A percentile compares a stretch with the other conserved stretches of the same genome.
phyloP scores from a whole-genome alignment of 2,888 invertebrate genomes.

The Linhomoeus sp. region DNA sequence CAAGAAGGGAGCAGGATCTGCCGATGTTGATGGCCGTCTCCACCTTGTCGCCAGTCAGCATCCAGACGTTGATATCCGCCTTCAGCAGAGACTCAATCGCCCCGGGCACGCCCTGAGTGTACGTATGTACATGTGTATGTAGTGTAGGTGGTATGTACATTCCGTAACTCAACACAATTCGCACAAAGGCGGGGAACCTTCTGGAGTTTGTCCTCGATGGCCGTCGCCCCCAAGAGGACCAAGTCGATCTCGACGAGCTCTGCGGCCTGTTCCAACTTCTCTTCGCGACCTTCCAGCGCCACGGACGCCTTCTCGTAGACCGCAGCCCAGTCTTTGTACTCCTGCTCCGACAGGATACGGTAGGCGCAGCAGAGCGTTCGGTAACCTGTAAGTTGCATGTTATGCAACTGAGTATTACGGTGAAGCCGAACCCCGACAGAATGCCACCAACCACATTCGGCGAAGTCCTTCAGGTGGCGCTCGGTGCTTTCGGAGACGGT shows the following conservation, averaged over 20 bases:
- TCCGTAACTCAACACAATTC: neutral
- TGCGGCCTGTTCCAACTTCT: conserved; percentile 72
- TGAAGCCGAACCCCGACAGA: too few species aligned
- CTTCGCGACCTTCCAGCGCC: conserved; percentile 58
- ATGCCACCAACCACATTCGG: too few species aligned
- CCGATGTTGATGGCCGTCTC: conserved; percentile 98
- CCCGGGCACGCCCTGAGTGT: conserved; percentile 53
- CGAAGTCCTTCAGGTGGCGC: conserved; percentile 66
- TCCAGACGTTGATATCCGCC: conserved; percentile 89
- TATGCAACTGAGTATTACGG: too few species aligned
- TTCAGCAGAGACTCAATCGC: conserved; percentile 73
- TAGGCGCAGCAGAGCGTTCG: conserved; percentile 77
- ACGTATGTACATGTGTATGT: neutral
- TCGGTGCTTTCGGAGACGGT: conserved; percentile 15
- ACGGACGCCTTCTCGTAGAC: conserved; percentile 64
- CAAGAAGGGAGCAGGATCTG: conserved; percentile 5
- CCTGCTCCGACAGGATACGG: conserved; percentile 51
- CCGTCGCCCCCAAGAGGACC: conserved; percentile 72
- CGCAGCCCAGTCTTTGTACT: conserved; percentile 61
- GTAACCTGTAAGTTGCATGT: conserved; percentile 32
- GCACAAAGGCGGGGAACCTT: conserved; percentile 9
- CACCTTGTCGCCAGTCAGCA: conserved; percentile 95
- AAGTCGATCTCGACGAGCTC: conserved; percentile 73
- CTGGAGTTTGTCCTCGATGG: conserved; percentile 91
- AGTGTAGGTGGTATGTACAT: neutral